phyloP scores from a whole-genome alignment of 2,888 invertebrate genomes.

The Bimastos eiseni region DNA sequence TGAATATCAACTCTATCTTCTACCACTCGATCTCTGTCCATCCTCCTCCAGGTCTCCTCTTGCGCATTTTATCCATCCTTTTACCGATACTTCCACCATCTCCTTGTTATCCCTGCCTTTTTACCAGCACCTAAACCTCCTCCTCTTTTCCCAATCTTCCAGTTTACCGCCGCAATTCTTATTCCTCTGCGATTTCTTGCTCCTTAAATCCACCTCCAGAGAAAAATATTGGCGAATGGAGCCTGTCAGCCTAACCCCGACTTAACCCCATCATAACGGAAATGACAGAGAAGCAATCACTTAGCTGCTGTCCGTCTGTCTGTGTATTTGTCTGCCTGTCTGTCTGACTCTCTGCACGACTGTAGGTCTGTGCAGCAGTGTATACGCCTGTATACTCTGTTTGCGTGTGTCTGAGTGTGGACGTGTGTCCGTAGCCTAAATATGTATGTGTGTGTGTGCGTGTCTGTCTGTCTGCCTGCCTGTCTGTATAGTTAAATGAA shows the following conservation, averaged over 20 bases:
- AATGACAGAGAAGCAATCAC: too few relatives aligned
- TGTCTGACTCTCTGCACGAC: not conserved
- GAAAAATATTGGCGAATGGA: too few relatives aligned
- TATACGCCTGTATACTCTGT: not conserved
- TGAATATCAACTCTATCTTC: too few relatives aligned
- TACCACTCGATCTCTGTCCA: too few relatives aligned
- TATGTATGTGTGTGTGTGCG: not conserved
- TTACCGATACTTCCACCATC: too few relatives aligned
- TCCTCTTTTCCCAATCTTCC: not conserved
- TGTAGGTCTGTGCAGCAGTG: not conserved
- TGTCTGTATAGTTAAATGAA: not conserved
- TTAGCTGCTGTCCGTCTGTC: too few relatives aligned
- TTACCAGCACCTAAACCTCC: not conserved
- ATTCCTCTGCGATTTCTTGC: not conserved
- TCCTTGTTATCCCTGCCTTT: not conserved
- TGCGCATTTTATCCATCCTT: too few relatives aligned
- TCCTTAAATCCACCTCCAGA: too few relatives aligned
- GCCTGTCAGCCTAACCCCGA: too few relatives aligned
- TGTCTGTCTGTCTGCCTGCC: not conserved
- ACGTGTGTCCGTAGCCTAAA: not conserved
- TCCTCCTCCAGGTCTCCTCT: not conserved
- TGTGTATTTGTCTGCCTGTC: not conserved
- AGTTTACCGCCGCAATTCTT: not conserved
- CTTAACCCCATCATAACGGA: too few relatives aligned
- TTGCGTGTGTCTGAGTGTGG: not conserved